Conservation (phyloP, 2,888 invertebrate species). For the Micropterix aruncella region DNA sequence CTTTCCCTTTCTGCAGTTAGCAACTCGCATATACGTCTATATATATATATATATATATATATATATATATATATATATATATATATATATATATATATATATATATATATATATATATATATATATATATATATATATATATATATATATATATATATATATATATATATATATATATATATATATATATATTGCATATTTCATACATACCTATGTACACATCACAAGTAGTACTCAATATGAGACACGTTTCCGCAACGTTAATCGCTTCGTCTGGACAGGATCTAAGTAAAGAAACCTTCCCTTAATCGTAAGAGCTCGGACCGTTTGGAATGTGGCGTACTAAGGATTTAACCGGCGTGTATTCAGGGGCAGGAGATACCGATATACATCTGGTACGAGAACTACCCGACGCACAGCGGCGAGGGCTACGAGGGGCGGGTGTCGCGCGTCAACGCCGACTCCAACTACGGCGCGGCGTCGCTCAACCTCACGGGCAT, state of each 20-base stretch:
- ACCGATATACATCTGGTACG: slow-evolving; percentile 97
- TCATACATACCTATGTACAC: no score
- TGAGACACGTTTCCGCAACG: slow-evolving; percentile 1
- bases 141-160: no score
- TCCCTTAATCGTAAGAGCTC: slow-evolving; percentile 6
- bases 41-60: no score
- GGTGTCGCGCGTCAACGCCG: slow-evolving; percentile 77
- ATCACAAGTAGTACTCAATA: no score
- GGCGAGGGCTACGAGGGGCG: slow-evolving; percentile 89
- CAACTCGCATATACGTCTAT: no score
- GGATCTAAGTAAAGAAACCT: slow-evolving; percentile 2
- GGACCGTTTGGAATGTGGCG: slow-evolving; percentile 12
- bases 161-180: no score
- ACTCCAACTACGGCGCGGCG: slow-evolving; percentile 80
- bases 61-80: no score
- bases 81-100: no score
- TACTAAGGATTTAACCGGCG: slow-evolving; percentile 15
- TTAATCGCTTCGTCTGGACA: neutral
- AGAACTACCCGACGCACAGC: slow-evolving; percentile 93
- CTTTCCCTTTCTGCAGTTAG: no score
- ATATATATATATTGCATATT: no score
- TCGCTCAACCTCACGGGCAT: slow-evolving; percentile 94
- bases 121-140: no score
- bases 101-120: no score
- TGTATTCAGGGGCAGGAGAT: slow-evolving; percentile 79